Conservation (phyloP, 1,140 invertebrate genomes). For the Caenorhabditis briggsae region DNA sequence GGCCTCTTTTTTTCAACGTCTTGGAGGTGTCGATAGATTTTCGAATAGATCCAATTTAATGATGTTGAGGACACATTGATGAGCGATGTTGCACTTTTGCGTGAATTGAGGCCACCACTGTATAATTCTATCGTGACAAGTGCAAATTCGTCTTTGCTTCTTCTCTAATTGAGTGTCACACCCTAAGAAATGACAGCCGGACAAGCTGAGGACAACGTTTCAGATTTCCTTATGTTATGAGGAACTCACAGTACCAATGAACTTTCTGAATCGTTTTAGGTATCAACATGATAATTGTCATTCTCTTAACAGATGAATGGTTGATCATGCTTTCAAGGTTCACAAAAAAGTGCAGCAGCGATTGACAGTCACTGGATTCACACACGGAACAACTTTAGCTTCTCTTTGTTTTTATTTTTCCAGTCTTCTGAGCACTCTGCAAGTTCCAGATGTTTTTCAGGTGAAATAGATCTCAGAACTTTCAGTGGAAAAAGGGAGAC, state of each 20-base stretch:
- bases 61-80: background rate
- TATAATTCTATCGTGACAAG: slow-evolving; percentile 35
- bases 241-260: background rate
- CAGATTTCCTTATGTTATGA: background rate
- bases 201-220: slow-evolving; percentile 27
- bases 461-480: too few relatives aligned
- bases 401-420: too few relatives aligned
- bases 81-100: slow-evolving; percentile 14
- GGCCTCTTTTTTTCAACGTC: too few relatives aligned
- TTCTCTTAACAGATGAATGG: too few relatives aligned
- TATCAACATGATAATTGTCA: too few relatives aligned
- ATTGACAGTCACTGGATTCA: too few relatives aligned
- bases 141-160: slow-evolving; percentile 28
- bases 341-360: too few relatives aligned
- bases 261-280: background rate
- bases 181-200: background rate
- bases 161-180: background rate
- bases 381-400: too few relatives aligned
- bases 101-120: background rate
- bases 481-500: background rate
- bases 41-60: slow-evolving; percentile 4
- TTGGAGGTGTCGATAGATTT: background rate
- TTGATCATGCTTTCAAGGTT: too few relatives aligned
- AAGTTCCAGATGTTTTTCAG: too few relatives aligned
- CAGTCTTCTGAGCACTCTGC: too few relatives aligned